A percentile compares a stretch with the other conserved stretches of the same genome.
phyloP scores from a whole-genome alignment of 2,888 invertebrate species.

The Napeogenes inachia region DNA sequence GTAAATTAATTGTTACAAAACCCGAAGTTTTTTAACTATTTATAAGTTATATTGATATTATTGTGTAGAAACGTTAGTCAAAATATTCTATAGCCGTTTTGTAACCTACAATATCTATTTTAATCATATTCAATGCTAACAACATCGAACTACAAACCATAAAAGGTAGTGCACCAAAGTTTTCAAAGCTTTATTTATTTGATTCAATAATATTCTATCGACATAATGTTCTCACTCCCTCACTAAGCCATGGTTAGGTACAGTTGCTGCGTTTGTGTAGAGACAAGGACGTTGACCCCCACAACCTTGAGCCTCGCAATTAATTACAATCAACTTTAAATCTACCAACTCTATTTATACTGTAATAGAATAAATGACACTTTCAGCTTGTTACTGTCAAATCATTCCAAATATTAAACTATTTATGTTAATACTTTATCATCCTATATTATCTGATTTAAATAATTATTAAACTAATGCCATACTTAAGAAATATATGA shows the following conservation, averaged over 20 bases:
- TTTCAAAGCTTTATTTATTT: not conserved
- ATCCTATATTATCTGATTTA: too few relatives aligned
- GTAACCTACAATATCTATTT: too few relatives aligned
- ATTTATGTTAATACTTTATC: too few relatives aligned
- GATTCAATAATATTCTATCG: conserved; percentile 12
- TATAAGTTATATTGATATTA: too few relatives aligned
- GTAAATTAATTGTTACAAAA: too few relatives aligned
- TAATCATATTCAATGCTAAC: too few relatives aligned
- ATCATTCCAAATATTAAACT: not conserved
- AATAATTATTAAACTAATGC: too few relatives aligned
- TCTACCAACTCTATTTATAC: conserved; percentile 38
- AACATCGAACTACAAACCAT: too few relatives aligned
- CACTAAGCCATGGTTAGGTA: conserved; percentile 29
- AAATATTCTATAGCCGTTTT: too few relatives aligned
- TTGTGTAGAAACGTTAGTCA: too few relatives aligned
- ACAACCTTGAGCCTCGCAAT: conserved; percentile 64
- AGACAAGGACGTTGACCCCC: conserved; percentile 63
- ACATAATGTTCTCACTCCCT: conserved; percentile 5
- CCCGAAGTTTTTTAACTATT: too few relatives aligned
- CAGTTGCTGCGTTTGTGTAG: conserved; percentile 43
- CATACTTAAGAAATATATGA: not conserved
- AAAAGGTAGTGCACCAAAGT: too few relatives aligned
- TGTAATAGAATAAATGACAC: conserved; percentile 16
- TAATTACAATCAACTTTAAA: conserved; percentile 60
- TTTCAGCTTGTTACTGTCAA: conserved; percentile 6